phyloP scores from a whole-genome alignment of 1,140 invertebrate species.

The Caenorhabditis brenneri region DNA sequence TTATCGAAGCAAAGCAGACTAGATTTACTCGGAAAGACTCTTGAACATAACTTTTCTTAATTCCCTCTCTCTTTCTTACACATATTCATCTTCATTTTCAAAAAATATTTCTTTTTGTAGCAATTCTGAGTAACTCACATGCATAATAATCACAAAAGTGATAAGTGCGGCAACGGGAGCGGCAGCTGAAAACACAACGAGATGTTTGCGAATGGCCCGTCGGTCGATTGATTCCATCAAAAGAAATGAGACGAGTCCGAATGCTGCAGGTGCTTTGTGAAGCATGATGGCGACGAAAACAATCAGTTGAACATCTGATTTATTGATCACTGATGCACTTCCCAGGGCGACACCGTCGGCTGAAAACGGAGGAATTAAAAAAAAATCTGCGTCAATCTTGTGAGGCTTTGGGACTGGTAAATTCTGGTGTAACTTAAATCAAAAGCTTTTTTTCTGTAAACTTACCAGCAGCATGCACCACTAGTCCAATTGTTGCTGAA shows the following conservation, averaged over 20 bases:
- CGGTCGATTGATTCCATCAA: conserved; percentile 91
- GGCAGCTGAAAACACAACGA: conserved; percentile 89
- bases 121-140: conserved; percentile 53
- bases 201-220: conserved; percentile 83
- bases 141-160: conserved; percentile 80
- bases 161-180: conserved; percentile 87
- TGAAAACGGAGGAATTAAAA: conserved; percentile 67
- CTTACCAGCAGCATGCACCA: conserved; percentile 89
- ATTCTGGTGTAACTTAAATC: neutral
- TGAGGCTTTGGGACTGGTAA: neutral
- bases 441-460: conserved; percentile 2
- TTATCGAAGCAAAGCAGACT: too few relatives aligned
- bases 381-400: neutral
- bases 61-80: too few relatives aligned
- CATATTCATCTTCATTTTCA: too few relatives aligned
- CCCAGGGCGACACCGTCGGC: conserved; percentile 96
- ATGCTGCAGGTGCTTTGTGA: conserved; percentile 97
- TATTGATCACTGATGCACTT: conserved; percentile 90
- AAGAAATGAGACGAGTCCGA: conserved; percentile 94
- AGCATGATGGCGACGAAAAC: conserved; percentile 95
- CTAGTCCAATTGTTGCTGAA: conserved; percentile 90
- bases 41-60: too few relatives aligned
- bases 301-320: conserved; percentile 93
- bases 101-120: conserved; percentile 15
- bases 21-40: too few relatives aligned